Evolutionary conservation across 1,140 invertebrate species (phyloP).

Genomic region (Tetraneura akinire): DNA sequence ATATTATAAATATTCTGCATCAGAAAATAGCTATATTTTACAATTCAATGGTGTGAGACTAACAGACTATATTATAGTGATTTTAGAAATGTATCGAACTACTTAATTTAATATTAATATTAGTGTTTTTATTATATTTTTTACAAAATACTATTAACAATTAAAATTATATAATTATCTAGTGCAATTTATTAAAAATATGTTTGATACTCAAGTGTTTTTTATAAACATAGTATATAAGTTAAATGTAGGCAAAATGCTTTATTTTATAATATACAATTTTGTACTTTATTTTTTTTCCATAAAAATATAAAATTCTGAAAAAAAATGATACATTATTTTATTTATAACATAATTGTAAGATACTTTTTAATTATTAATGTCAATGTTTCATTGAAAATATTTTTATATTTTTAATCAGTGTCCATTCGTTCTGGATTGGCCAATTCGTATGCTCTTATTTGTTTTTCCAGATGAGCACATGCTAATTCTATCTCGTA

Average conservation of each 20-base stretch:
- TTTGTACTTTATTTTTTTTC: conserved; percentile 44
- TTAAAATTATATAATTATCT: conserved; percentile 13
- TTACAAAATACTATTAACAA: conserved; percentile 18
- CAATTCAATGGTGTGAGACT: neutral
- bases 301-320: conserved; percentile 35
- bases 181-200: conserved; percentile 30
- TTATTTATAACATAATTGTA: conserved; percentile 9
- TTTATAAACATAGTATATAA: conserved; percentile 24
- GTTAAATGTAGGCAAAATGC: conserved; percentile 38
- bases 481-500: conserved; percentile 85
- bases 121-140: neutral
- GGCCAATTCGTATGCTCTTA: conserved; percentile 53
- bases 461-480: conserved; percentile 62
- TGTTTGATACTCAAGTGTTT: conserved; percentile 38
- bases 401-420: neutral
- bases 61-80: neutral
- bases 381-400: neutral
- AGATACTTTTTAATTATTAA: conserved; percentile 18
- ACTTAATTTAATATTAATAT: conserved; percentile 20
- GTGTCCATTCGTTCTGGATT: neutral
- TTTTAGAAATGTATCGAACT: neutral
- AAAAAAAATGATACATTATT: conserved; percentile 22
- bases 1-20: neutral
- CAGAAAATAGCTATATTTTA: neutral
- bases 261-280: conserved; percentile 43